A percentile compares a stretch with the other conserved stretches of the same genome.
Evolutionary conservation across 1,140 invertebrate species (phyloP).

Genomic region (Psilanteris sp.): DNA sequence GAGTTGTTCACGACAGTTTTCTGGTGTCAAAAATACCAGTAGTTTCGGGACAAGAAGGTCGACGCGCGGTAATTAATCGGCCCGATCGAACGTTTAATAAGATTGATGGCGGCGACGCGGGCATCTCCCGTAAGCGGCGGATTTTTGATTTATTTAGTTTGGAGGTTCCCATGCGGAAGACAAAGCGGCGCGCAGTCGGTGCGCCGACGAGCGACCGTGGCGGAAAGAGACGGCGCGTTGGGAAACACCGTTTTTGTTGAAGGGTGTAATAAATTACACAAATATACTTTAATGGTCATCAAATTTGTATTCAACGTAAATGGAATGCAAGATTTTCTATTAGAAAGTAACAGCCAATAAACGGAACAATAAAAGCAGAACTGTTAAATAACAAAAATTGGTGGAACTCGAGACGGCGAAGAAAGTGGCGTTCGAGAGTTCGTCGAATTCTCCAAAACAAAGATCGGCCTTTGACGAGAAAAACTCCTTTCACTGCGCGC

Average conservation of each 20-base stretch:
- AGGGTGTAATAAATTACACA: constrained; percentile 42
- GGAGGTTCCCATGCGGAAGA: too few relatives aligned
- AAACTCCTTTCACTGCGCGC: constrained; percentile 32
- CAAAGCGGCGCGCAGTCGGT: too few relatives aligned
- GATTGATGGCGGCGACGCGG: too few relatives aligned
- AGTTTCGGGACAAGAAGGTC: too few relatives aligned
- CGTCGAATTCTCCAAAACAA: constrained; percentile 31
- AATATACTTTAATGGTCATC: constrained; percentile 28
- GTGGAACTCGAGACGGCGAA: background rate
- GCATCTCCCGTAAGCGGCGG: too few relatives aligned
- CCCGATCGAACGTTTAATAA: too few relatives aligned
- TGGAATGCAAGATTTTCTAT: constrained; percentile 34
- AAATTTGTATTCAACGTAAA: constrained; percentile 16
- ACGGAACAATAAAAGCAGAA: constrained; percentile 37
- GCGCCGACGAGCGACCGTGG: too few relatives aligned
- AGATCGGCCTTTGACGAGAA: constrained; percentile 18
- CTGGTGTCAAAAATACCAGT: too few relatives aligned
- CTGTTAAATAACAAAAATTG: constrained; percentile 25
- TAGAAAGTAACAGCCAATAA: constrained; percentile 44
- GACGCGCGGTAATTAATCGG: too few relatives aligned
- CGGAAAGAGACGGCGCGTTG: background rate
- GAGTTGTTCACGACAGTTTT: too few relatives aligned
- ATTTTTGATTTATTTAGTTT: too few relatives aligned
- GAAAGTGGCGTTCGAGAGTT: constrained; percentile 14
- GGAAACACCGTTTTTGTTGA: constrained; percentile 6